Conservation (phyloP, 1,140 invertebrate genomes). For the Sycophaga agraensis region DNA sequence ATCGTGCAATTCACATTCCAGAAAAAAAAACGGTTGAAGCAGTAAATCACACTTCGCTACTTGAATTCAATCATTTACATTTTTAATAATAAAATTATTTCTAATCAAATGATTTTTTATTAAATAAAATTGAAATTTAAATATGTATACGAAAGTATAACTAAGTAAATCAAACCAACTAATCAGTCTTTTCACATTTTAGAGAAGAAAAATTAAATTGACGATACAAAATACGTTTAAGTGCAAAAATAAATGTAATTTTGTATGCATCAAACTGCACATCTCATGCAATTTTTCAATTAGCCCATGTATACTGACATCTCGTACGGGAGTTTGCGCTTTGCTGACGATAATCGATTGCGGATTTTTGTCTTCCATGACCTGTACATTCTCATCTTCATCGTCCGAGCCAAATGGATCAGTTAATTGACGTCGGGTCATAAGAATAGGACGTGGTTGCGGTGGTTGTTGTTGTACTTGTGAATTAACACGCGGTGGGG, state of each 20-base stretch:
- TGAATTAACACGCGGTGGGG: conserved; percentile 46
- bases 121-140: no score
- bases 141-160: no score
- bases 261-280: background rate
- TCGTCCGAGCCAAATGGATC: conserved; percentile 92
- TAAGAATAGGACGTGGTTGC: conserved; percentile 63
- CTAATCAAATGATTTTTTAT: no score
- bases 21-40: no score
- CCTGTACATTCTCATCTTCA: conserved; percentile 70
- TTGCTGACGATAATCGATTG: conserved; percentile 51
- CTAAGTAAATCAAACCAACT: no score
- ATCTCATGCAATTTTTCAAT: conserved; percentile 24
- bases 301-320: conserved; percentile 52
- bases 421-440: conserved; percentile 83
- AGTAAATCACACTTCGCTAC: no score
- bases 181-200: no score
- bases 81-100: no score
- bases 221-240: background rate
- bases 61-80: no score
- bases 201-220: no score
- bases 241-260: no score
- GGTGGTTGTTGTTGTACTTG: conserved; percentile 7
- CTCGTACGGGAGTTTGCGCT: conserved; percentile 47
- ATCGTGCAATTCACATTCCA: no score
- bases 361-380: conserved; percentile 51